A percentile compares a stretch with the other conserved stretches of the same genome.
Evolutionary conservation across 2,797 vertebrate genomes (phyloP).

Genomic region (Discoglossus pictus): DNA sequence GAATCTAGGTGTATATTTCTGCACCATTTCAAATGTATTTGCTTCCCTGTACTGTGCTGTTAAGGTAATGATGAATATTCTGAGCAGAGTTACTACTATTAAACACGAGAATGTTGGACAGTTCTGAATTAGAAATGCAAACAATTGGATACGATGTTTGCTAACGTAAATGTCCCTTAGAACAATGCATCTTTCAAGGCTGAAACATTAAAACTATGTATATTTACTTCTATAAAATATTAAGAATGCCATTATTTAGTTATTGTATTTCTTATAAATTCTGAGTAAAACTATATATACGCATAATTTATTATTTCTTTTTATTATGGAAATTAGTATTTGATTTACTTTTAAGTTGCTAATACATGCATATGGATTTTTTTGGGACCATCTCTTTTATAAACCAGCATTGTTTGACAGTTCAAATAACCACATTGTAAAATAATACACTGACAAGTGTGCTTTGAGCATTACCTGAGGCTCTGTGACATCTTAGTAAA

Average conservation of each 20-base stretch:
- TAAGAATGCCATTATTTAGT: not conserved
- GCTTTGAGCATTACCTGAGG: conserved; percentile 17
- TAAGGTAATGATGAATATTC: conserved; percentile 7
- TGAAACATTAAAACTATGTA: too few relatives aligned
- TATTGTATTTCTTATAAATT: conserved; percentile 25
- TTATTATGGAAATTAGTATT: conserved; percentile 16
- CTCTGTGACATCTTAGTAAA: conserved; percentile 15
- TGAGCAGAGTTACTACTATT: conserved; percentile 5
- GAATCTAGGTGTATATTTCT: too few relatives aligned
- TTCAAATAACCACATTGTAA: conserved; percentile 35
- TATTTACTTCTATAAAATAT: too few relatives aligned
- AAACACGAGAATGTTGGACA: conserved; percentile 12
- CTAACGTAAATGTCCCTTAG: too few relatives aligned
- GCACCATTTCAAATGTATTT: too few relatives aligned
- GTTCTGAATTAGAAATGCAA: too few relatives aligned
- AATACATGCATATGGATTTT: conserved; percentile 9
- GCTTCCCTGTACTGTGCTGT: too few relatives aligned
- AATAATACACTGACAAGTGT: conserved; percentile 26
- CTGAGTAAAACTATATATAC: conserved; percentile 22
- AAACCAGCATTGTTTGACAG: conserved; percentile 23
- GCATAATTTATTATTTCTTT: conserved; percentile 39
- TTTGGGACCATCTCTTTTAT: conserved; percentile 4
- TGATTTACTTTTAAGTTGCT: conserved; percentile 25
- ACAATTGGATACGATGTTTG: too few relatives aligned
- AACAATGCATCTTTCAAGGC: too few relatives aligned